These are phyloP conservation scores for Ephialtes manifestator DNA, from an alignment of 2,888 invertebrate species.

Conservation along the genomic window DNA sequence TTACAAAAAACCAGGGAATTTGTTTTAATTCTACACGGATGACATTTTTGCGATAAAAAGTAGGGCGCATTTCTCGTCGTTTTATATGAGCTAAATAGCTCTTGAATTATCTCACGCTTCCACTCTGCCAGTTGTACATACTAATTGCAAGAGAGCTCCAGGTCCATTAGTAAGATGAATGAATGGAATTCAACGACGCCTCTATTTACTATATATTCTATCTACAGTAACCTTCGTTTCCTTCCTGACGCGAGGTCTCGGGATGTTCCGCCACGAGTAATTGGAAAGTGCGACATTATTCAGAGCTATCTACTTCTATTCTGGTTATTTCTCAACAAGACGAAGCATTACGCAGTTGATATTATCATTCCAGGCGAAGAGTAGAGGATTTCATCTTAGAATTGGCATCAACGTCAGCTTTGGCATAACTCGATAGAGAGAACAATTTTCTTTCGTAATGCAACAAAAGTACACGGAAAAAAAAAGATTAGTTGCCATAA, in stretches of 20 bases:
- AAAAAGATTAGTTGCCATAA: no score
- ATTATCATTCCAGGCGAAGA: background rate
- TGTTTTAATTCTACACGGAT: background rate
- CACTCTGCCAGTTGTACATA: conserved; percentile 40
- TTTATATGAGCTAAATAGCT: conserved; percentile 21
- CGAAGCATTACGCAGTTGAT: conserved; percentile 21
- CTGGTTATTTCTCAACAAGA: conserved; percentile 12
- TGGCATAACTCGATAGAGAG: background rate
- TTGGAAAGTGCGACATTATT: conserved; percentile 45
- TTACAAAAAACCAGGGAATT: background rate
- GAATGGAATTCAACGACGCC: conserved; percentile 26
- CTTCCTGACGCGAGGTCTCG: conserved; percentile 36
- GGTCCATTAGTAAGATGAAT: conserved; percentile 29
- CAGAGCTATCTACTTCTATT: background rate
- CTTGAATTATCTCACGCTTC: conserved; percentile 49
- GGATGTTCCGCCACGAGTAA: conserved; percentile 23
- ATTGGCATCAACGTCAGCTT: conserved; percentile 20
- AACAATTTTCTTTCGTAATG: background rate
- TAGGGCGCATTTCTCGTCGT: conserved; percentile 29
- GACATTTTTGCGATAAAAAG: conserved; percentile 21
- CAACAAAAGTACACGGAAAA: conserved; percentile 6
- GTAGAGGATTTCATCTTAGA: background rate
- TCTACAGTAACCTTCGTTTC: conserved; percentile 40
- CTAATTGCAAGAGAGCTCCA: conserved; percentile 29
- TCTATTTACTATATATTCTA: conserved; percentile 15